Conservation (phyloP, 2,888 invertebrate species). For the Mycalesis mineus region DNA sequence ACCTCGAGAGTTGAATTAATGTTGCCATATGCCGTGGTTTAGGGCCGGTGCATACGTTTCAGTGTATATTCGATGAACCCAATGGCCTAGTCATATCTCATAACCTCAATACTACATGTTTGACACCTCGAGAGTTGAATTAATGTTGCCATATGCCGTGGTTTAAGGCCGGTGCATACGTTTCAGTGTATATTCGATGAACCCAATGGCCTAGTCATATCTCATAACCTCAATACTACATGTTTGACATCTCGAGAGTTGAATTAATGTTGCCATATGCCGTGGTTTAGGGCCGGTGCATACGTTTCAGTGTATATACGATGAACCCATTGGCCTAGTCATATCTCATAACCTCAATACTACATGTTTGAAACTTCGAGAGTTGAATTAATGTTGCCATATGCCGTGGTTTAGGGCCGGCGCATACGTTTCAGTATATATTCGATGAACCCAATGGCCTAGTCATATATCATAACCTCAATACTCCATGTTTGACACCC, state of each 20-base stretch:
- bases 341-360: constrained; percentile 28
- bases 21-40: constrained; percentile 27
- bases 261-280: constrained; percentile 23
- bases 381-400: constrained; percentile 20
- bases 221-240: constrained; percentile 25
- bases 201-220: no score
- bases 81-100: no score
- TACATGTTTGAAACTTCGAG: constrained; percentile 24
- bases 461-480: no score
- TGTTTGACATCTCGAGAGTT: constrained; percentile 22
- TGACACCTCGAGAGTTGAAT: constrained; percentile 19
- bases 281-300: no score
- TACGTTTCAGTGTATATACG: no score
- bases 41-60: no score
- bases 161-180: background rate
- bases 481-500: constrained; percentile 26
- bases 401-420: constrained; percentile 28
- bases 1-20: constrained; percentile 20
- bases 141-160: constrained; percentile 27
- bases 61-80: no score
- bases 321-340: no score
- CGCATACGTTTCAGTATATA: no score
- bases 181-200: no score
- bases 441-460: no score
- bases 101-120: constrained; percentile 27